These are phyloP conservation scores for Prostheceraeus crozeri DNA, from an alignment of 2,888 invertebrate species.

Conservation along the genomic window DNA sequence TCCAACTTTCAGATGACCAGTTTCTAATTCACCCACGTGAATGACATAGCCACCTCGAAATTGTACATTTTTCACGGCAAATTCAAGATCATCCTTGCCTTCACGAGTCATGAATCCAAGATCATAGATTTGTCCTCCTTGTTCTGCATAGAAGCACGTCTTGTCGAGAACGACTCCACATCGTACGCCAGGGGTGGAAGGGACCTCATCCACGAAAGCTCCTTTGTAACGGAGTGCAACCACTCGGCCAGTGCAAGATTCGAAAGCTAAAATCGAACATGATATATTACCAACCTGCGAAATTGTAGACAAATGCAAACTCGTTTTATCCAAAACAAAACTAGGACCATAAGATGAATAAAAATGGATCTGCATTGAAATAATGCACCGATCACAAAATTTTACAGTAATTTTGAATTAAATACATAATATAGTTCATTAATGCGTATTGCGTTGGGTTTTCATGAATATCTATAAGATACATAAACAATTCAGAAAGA, in stretches of 20 bases:
- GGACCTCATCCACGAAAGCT: conserved; percentile 74
- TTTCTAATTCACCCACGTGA: conserved; percentile 79
- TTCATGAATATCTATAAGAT: no score
- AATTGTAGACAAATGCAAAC: no score
- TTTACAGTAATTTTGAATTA: no score
- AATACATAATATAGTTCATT: no score
- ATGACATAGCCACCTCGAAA: conserved; percentile 89
- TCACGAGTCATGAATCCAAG: conserved; percentile 47
- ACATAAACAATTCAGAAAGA: no score
- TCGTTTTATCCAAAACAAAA: no score
- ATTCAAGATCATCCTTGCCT: conserved; percentile 73
- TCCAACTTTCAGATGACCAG: conserved; percentile 69
- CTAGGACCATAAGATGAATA: no score
- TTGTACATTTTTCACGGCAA: conserved; percentile 71
- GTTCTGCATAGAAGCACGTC: conserved; percentile 95
- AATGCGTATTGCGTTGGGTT: no score
- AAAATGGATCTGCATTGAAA: no score
- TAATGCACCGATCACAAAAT: no score
- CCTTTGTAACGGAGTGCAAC: conserved; percentile 73
- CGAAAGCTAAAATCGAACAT: conserved; percentile 61
- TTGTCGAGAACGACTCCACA: conserved; percentile 81
- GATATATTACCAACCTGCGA: no score
- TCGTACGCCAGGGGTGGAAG: conserved; percentile 69
- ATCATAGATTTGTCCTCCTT: conserved; percentile 96
- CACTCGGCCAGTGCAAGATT: conserved; percentile 67